A percentile compares a stretch with the other conserved stretches of the same genome.
Conservation (phyloP, 2,113 vertebrate species). For the Urocolius indicus region DNA sequence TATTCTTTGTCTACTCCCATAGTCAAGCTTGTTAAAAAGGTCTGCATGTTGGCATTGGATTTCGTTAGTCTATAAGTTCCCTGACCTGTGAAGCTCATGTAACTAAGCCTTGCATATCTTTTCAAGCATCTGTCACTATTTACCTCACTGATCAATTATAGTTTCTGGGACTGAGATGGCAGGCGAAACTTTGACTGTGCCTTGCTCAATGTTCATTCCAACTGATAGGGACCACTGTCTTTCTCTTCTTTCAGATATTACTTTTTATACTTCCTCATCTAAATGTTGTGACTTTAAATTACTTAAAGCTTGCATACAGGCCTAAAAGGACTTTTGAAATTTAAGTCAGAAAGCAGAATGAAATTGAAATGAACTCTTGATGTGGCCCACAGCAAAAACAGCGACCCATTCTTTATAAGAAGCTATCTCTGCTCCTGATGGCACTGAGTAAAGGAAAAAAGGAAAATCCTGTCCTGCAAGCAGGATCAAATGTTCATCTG, state of each 20-base stretch:
- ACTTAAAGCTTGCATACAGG: background rate
- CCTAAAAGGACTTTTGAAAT: background rate
- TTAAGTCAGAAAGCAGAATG: background rate
- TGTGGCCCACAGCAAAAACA: background rate
- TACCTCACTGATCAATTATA: background rate
- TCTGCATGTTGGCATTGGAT: background rate
- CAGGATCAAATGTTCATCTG: background rate
- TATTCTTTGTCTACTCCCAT: background rate
- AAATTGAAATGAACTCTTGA: background rate
- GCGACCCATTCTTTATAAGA: background rate
- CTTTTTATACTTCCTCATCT: background rate
- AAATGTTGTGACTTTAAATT: background rate
- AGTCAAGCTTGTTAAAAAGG: background rate
- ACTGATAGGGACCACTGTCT: background rate
- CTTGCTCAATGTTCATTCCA: background rate
- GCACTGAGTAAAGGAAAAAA: background rate
- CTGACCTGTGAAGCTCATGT: background rate
- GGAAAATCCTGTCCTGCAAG: background rate
- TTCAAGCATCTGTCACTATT: background rate
- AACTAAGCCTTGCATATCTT: background rate
- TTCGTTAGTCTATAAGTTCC: background rate
- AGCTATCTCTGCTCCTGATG: background rate
- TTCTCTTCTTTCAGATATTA: background rate
- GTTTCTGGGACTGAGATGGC: background rate
- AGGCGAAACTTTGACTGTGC: background rate